A percentile compares a stretch with the other conserved stretches of the same genome.
phyloP scores from a whole-genome alignment of 1,140 invertebrate species.

The Bombus superbus region DNA sequence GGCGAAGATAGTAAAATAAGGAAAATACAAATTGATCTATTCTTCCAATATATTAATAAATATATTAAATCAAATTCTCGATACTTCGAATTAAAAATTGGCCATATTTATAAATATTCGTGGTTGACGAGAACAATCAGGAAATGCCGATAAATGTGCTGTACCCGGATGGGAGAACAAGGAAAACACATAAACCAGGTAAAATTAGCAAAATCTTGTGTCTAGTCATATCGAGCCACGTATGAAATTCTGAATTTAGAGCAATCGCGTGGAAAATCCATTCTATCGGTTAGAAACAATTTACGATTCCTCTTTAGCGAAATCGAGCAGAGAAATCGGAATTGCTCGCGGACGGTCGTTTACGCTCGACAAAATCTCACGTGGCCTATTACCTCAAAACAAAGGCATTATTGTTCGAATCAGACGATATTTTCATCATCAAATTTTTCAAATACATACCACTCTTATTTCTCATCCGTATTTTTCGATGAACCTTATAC shows the following conservation, averaged over 20 bases:
- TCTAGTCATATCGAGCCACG: background rate
- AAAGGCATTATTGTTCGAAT: background rate
- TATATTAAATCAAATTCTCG: too few species aligned
- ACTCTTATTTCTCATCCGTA: background rate
- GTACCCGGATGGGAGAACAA: too few species aligned
- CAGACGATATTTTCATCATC: background rate
- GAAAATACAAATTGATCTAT: too few species aligned
- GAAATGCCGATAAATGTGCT: background rate
- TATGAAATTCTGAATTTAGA: conserved; percentile 25
- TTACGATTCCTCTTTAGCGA: conserved; percentile 39
- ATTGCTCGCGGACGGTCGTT: conserved; percentile 20
- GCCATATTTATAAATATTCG: background rate
- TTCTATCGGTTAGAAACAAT: conserved; percentile 44
- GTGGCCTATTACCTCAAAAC: background rate
- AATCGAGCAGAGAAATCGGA: conserved; percentile 46
- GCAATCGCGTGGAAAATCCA: conserved; percentile 52
- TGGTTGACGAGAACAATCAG: background rate
- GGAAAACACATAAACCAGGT: background rate
- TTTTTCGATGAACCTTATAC: background rate
- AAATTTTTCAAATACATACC: background rate
- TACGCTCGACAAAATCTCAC: background rate
- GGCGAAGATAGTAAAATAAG: too few species aligned
- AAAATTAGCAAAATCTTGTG: conserved; percentile 16
- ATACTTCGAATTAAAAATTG: background rate
- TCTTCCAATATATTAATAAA: too few species aligned